Conservation (phyloP, 2,888 invertebrate genomes). For the Dysmachus trigonus region DNA sequence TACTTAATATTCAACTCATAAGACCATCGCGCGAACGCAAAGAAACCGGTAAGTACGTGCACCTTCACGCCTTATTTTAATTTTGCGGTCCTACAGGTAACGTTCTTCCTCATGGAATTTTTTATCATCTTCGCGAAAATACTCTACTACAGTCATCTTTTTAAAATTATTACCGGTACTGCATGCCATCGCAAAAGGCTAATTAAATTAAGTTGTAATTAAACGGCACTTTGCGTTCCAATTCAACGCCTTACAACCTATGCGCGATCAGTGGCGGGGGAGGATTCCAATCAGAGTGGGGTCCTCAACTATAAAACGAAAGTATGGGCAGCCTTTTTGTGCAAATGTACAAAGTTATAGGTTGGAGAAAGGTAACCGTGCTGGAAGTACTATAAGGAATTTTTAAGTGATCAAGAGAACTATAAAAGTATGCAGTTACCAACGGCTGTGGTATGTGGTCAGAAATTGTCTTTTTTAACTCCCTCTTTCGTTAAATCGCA, state of each 20-base stretch:
- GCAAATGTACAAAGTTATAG: neutral
- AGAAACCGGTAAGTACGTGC: neutral
- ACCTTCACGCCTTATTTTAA: neutral
- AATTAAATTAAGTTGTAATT: neutral
- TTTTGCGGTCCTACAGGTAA: neutral
- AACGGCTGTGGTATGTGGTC: constrained; percentile 38
- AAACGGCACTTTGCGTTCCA: neutral
- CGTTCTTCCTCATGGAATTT: neutral
- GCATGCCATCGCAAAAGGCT: neutral
- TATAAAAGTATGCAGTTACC: constrained; percentile 26
- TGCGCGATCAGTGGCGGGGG: constrained; percentile 19
- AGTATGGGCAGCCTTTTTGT: neutral
- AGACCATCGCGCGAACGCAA: neutral
- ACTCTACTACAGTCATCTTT: neutral
- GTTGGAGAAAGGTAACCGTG: neutral
- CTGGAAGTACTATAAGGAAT: neutral
- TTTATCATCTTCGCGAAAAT: neutral
- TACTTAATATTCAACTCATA: neutral
- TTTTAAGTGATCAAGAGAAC: constrained; percentile 11
- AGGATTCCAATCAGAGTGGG: constrained; percentile 5
- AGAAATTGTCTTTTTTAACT: constrained; percentile 4
- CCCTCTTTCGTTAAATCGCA: neutral
- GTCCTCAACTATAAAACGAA: constrained; percentile 45
- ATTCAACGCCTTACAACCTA: neutral
- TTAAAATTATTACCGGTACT: neutral